A percentile compares a stretch with the other conserved stretches of the same genome.
These are phyloP conservation scores for Rotaria socialis DNA, from an alignment of 2,888 invertebrate genomes.

Conservation along the genomic window DNA sequence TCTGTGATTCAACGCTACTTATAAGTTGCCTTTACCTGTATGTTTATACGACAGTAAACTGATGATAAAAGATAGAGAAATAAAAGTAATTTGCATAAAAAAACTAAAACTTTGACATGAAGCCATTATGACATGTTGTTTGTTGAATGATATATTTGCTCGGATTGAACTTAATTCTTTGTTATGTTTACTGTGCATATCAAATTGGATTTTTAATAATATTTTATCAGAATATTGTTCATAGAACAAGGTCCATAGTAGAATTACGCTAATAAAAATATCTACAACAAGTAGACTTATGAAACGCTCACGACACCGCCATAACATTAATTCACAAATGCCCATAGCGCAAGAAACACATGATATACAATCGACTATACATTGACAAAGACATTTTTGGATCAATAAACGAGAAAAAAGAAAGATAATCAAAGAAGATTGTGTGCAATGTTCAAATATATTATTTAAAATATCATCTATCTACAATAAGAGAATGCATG, in stretches of 20 bases:
- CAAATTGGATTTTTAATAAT: background rate
- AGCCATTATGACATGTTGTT: background rate
- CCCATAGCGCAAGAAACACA: background rate
- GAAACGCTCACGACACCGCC: background rate
- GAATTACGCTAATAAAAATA: background rate
- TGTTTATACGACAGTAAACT: background rate
- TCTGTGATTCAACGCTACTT: background rate
- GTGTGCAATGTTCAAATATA: background rate
- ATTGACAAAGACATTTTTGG: background rate
- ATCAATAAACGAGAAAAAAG: background rate
- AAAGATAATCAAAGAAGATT: background rate
- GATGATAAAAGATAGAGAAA: background rate
- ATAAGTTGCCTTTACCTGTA: background rate
- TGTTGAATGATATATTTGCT: background rate
- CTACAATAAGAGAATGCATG: background rate
- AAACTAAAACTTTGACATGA: background rate
- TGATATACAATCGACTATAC: background rate
- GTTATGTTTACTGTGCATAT: background rate
- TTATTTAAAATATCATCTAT: background rate
- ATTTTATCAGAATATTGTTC: constrained; percentile 20
- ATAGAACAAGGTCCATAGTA: background rate
- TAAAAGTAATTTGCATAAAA: background rate
- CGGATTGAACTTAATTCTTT: background rate
- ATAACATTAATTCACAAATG: background rate
- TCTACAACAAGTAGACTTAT: background rate